Percentiles rank a stretch among this genome's conserved stretches.
Conservation (phyloP, 2,888 invertebrate genomes). For the Drosophila mimetica region DNA sequence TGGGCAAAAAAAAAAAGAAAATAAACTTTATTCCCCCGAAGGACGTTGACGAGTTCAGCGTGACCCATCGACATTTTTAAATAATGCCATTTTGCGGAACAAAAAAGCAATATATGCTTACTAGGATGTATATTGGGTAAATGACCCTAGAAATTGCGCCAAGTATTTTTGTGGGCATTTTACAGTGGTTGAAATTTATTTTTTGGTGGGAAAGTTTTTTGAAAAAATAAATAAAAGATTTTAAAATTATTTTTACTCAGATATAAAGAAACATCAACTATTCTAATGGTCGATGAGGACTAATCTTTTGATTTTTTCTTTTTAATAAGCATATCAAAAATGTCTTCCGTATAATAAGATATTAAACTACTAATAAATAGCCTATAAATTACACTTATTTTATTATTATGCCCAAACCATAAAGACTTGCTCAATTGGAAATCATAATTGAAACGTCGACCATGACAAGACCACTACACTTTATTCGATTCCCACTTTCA, state of each 20-base stretch:
- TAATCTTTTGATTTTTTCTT: neutral
- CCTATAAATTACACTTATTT: neutral
- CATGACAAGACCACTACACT: constrained; percentile 6
- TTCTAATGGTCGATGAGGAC: too few relatives aligned
- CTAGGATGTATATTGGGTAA: constrained; percentile 8
- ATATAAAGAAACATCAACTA: too few relatives aligned
- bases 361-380: neutral
- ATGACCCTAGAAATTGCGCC: constrained; percentile 38
- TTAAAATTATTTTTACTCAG: neutral
- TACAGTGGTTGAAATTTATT: constrained; percentile 10
- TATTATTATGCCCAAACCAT: constrained; percentile 6
- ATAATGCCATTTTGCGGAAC: constrained; percentile 65
- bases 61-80: constrained; percentile 78
- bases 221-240: too few relatives aligned
- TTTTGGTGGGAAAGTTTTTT: neutral
- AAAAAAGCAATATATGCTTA: constrained; percentile 24
- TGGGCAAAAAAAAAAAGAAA: constrained; percentile 8
- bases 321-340: neutral
- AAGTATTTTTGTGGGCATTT: constrained; percentile 15
- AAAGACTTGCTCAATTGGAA: neutral
- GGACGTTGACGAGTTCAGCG: constrained; percentile 57
- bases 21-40: constrained; percentile 1
- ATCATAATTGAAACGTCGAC: constrained; percentile 20
- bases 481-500: constrained; percentile 17
- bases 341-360: neutral